Evolutionary conservation across 2,888 invertebrate species (phyloP), one percentile per base, ranked within the genome.

Genomic region (Sericinus montela): DNA sequence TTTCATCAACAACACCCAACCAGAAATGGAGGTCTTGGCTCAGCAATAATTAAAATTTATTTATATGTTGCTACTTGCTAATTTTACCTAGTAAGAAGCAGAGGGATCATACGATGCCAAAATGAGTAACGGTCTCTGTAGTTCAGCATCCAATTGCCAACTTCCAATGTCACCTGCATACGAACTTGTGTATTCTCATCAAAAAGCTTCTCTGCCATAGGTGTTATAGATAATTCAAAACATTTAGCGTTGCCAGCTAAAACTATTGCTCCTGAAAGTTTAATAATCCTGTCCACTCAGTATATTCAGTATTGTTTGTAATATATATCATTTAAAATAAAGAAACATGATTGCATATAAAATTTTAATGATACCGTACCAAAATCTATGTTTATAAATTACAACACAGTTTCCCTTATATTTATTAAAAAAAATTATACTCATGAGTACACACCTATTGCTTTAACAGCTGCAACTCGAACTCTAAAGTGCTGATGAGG

Each of bases 121-220:
- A 93, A 97, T 0, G 97, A 97, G 72, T 98, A 98, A 59, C 98
- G 89, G 73, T 98, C 97, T 44, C 90, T 90, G 48, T 97, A 91
- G 46, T 92, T 91, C 19, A 95, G 71, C 72, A 97, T 87, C 95
- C 97, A 95, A 37, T 90, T 85, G 2, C 95, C 94, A 0, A 95
- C 93, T 60, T 95, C 93, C 62, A 91, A 80, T 0, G 94, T 93
- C 3, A 97, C 94, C 58, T 95, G 94, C 65, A 90, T 80, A 38
- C 98, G 90, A 0, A 98, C 97, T 49, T 91, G 82, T 0, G 93
- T 92, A 66, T 94, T 93, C 61, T 94, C 92, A 84, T 98, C 98
- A 89, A 98, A 97, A 3, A 97, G 76, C 59, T 95, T 90, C 63
- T 97, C 96, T 0, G 96, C 96, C 72, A 98, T 89, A n/a, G 95